phyloP scores from a whole-genome alignment of 2,797 vertebrate genomes.

The Chaunax sp. region DNA sequence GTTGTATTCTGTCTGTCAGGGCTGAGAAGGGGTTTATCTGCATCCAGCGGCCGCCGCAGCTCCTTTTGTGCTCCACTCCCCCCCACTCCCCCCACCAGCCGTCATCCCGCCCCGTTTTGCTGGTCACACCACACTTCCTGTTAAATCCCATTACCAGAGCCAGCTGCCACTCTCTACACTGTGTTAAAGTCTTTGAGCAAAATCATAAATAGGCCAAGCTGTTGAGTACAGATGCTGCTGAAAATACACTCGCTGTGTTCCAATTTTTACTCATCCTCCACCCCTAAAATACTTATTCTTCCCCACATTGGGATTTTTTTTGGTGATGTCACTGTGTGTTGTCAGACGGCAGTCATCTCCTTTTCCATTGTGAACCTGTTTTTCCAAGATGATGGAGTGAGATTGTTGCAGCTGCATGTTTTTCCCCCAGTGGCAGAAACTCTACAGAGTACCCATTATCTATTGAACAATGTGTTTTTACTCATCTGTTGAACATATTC shows the following conservation, averaged over 20 bases:
- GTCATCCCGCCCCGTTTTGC: slow-evolving; percentile 20
- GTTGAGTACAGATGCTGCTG: slow-evolving; percentile 66
- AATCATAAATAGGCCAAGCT: slow-evolving; percentile 73
- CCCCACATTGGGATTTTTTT: slow-evolving; percentile 16
- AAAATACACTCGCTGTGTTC: slow-evolving; percentile 57
- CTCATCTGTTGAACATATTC: slow-evolving; percentile 27
- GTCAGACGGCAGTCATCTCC: slow-evolving; percentile 45
- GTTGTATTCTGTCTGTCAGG: slow-evolving; percentile 65
- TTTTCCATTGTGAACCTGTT: slow-evolving; percentile 10
- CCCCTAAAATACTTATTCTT: slow-evolving; percentile 9
- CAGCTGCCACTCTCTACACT: slow-evolving; percentile 47
- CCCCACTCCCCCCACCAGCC: background rate
- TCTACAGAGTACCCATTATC: background rate
- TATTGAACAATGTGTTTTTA: slow-evolving; percentile 3
- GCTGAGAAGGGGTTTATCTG: slow-evolving; percentile 68
- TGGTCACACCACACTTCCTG: slow-evolving; percentile 60
- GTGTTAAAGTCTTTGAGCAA: slow-evolving; percentile 41
- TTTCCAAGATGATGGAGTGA: slow-evolving; percentile 18
- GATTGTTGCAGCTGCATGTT: slow-evolving; percentile 8
- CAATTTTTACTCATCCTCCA: slow-evolving; percentile 46
- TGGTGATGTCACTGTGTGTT: slow-evolving; percentile 51
- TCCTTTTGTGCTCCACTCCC: slow-evolving; percentile 59
- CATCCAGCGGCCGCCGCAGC: slow-evolving; percentile 57
- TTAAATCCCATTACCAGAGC: slow-evolving; percentile 68
- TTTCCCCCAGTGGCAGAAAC: no score